Evolutionary conservation across 2,797 vertebrate species (phyloP).

Genomic region (Hyperoplus lanceolatus): DNA sequence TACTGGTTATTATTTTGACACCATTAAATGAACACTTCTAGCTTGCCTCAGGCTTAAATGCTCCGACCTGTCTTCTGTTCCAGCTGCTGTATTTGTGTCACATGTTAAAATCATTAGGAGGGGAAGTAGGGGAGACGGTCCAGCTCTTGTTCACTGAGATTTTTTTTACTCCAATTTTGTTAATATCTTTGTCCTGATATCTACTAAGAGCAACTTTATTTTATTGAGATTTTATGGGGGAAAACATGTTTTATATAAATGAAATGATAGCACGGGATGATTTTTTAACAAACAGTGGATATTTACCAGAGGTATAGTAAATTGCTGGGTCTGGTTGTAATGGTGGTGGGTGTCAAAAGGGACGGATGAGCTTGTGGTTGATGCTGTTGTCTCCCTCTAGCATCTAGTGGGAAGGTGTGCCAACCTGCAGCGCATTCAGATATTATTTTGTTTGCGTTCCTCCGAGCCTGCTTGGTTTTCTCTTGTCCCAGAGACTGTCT

Average conservation of each 20-base stretch:
- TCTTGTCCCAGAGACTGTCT: conserved; percentile 52
- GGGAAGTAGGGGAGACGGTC: conserved; percentile 44
- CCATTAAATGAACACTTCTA: conserved; percentile 14
- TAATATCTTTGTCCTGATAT: conserved; percentile 81
- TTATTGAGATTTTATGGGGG: conserved; percentile 84
- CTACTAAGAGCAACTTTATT: conserved; percentile 84
- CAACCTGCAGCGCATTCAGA: conserved; percentile 42
- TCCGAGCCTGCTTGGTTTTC: conserved; percentile 47
- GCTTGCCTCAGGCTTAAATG: conserved; percentile 43
- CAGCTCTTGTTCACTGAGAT: conserved; percentile 80
- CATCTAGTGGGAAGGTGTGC: conserved; percentile 58
- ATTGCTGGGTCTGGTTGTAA: conserved; percentile 47
- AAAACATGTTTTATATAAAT: conserved; percentile 79
- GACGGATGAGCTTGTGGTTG: conserved; percentile 34
- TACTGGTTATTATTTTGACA: conserved; percentile 38
- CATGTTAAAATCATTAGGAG: conserved; percentile 50
- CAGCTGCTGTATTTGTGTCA: conserved; percentile 78
- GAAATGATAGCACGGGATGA: conserved; percentile 68
- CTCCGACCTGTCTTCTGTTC: conserved; percentile 57
- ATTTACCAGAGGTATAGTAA: conserved; percentile 58
- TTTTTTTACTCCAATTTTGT: conserved; percentile 77
- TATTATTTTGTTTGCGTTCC: conserved; percentile 19
- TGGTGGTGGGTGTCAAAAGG: conserved; percentile 53
- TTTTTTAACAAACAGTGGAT: conserved; percentile 72
- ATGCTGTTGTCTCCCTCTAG: conserved; percentile 59